Base-by-base conservation (phyloP, 2,113 vertebrate species). In the Varanus komodoensis region DNA sequence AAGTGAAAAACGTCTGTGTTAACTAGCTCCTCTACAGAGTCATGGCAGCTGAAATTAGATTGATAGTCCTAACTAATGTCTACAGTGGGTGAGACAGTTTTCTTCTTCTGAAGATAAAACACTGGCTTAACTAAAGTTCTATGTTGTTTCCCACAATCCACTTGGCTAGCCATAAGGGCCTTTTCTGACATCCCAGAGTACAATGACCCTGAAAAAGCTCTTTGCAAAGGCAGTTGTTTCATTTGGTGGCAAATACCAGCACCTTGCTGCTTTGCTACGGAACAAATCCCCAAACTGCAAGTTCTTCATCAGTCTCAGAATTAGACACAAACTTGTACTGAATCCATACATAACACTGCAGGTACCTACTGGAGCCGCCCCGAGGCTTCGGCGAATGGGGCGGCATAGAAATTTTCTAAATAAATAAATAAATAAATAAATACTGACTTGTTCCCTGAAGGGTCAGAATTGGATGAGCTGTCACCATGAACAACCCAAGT, bases 211-310 rank as follows among this genome's bases (percentile, higher is more conserved):
- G 80, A 74, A 80, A 89, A 27, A 34, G 87, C 80, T 89, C 68
- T 83, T 89, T 61, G 52, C 23, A 74, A 27, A 82, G 67, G 68
- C 87, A 88, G 67, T 11, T 64, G 8, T 44, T 68, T 61, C 79
- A 32, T 80, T 83, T 23, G 80, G 69, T 89, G 68, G 68, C 87
- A 83, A 89, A 74, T 89, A 80, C 69, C 80, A 83, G 64, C 69
- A 75, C 69, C 23, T 89, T 89, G 74, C n/a, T 61, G 29, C 71
- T 82, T 86, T 0, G 17, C 80, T 82, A 81, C 29, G 9, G 9
- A 57, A 73, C 68, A 86, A 44, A 87, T 86, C 68, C 75, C 4
- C 12, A 0, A 83, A 48, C 0, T 29, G 2, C 48, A 12, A 34
- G 32, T 71, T 78, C 87, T 85, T 71, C 78, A 87, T 29, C 0